Conservation (phyloP, 2,797 vertebrate genomes). For the Oreochromis grahami region DNA sequence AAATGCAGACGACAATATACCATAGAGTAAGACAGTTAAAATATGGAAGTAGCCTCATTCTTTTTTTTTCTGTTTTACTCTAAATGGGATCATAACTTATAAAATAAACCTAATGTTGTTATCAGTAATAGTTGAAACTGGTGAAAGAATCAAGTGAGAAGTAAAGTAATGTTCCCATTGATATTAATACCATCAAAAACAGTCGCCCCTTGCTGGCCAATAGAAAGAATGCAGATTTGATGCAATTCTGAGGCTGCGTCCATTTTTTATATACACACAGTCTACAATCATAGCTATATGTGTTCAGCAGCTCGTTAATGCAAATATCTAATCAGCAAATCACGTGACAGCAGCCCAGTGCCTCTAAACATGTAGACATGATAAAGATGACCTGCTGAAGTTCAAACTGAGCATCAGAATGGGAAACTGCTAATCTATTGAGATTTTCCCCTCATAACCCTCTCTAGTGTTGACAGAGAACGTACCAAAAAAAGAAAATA, state of each 20-base stretch:
- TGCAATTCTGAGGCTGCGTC: background rate
- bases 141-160: background rate
- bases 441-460: background rate
- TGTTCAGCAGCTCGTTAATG: background rate
- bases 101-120: background rate
- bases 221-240: background rate
- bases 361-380: background rate
- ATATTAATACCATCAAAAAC: background rate
- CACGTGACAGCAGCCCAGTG: background rate
- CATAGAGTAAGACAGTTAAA: background rate
- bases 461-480: background rate
- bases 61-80: background rate
- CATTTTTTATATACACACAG: background rate
- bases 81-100: background rate
- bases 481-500: background rate
- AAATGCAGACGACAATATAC: background rate
- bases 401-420: background rate
- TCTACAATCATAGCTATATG: background rate
- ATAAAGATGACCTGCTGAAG: background rate
- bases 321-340: background rate
- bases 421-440: background rate
- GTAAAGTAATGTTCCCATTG: background rate
- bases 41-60: background rate
- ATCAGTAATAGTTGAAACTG: too few relatives aligned
- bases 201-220: background rate